Evolutionary conservation across 2,797 vertebrate species (phyloP).

Genomic region (Manis pentadactyla): DNA sequence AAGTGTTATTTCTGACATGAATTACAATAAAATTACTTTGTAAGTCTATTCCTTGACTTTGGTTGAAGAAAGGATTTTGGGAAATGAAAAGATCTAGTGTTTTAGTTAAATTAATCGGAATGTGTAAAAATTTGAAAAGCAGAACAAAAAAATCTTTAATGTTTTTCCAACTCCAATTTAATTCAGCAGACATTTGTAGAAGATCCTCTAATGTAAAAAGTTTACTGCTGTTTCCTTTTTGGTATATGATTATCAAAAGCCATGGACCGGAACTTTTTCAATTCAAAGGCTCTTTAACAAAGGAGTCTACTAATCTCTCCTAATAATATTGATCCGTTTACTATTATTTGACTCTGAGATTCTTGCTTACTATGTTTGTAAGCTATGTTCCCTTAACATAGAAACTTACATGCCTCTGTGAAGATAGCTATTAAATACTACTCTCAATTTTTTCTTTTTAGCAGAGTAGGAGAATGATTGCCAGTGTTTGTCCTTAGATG

Average conservation of each 20-base stretch:
- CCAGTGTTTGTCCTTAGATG: not conserved
- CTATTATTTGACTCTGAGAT: not conserved
- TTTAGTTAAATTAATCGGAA: not conserved
- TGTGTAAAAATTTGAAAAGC: not conserved
- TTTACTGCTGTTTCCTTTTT: not conserved
- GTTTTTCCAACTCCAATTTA: not conserved
- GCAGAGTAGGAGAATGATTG: not conserved
- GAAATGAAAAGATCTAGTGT: not conserved
- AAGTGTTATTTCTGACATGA: not conserved
- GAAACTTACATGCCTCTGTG: not conserved
- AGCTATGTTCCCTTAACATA: not conserved
- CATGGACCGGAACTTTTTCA: not conserved
- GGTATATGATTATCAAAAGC: not conserved
- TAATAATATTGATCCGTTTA: not conserved
- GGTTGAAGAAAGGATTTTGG: not conserved
- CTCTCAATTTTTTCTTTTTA: not conserved
- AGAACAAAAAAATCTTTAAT: not conserved
- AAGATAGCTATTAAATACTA: not conserved
- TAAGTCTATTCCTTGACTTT: not conserved
- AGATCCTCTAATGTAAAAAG: not conserved
- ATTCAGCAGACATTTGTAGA: not conserved
- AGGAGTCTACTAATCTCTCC: not conserved
- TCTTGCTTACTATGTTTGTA: not conserved
- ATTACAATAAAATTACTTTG: not conserved
- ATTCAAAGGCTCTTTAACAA: not conserved